Evolutionary conservation across 2,888 invertebrate genomes (phyloP), one percentile per base, ranked within the genome.

Genomic region (Opisthograptis luteolata): DNA sequence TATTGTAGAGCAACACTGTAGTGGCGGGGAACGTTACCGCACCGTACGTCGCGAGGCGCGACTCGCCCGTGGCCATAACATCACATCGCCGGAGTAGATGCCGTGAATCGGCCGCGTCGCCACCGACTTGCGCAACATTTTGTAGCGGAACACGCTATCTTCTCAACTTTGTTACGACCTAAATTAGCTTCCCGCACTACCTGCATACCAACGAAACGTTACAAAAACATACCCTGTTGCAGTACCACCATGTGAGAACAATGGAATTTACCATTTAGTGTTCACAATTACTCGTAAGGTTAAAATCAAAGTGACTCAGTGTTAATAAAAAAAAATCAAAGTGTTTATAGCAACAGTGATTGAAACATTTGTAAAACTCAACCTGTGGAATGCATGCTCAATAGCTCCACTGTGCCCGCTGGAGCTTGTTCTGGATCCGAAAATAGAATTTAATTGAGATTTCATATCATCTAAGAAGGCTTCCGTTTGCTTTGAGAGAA

Each of bases 231-330:
- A 43, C 27, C 13, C 36, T 6, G 14, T 32, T 34, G 30, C 35
- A 24, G 15, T 27, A 20, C 27, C 56, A 66, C 36, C 32, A 68
- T 71, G 73, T 79, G 71, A 74, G 66, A 55, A 62, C 36, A 36
- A 63, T 57, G 59, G 46, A 69, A 66, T 64, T 64, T 44, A 43
- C 32, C 37, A 57, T 58, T 58, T 58, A 37, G 47, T 61, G 58
- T 73, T 68, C 64, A 69, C 56, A 70, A 70, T 71, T 72, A 66
- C 64, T 68, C 68, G 68, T 71, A 72, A 70, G 67, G 67, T 40
- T 41, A 52, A 69, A 79, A 67, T 70, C 64, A 72, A 75, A 79
- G 82, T 87, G 86, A 84, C 75, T 82, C 79, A 84, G 85, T 87
- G 86, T 74, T 80, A 72, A 64, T 54, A 60, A 76, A 76, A 76